A percentile compares a stretch with the other conserved stretches of the same genome.
These are phyloP conservation scores for Mellilla xanthometata DNA, from an alignment of 2,888 invertebrate genomes.

Conservation along the genomic window DNA sequence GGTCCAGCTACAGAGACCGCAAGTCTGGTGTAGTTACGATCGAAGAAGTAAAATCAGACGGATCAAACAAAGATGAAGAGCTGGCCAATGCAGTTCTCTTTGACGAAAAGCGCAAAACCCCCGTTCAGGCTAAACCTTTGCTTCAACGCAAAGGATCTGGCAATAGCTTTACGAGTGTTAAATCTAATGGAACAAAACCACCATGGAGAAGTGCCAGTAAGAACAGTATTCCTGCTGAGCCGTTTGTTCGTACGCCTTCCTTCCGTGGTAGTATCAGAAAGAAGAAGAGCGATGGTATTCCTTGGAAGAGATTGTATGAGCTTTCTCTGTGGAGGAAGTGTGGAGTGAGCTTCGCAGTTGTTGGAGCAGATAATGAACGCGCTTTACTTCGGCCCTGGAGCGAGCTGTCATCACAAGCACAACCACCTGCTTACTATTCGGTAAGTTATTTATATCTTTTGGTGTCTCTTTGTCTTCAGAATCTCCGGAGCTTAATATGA, in stretches of 20 bases:
- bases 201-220: constrained; percentile 73
- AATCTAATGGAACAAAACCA: constrained; percentile 60
- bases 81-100: constrained; percentile 59
- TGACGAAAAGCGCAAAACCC: constrained; percentile 65
- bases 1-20: constrained; percentile 70
- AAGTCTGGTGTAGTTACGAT: constrained; percentile 75
- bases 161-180: constrained; percentile 54
- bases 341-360: constrained; percentile 69
- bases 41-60: constrained; percentile 73
- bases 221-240: constrained; percentile 55
- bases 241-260: constrained; percentile 65
- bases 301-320: constrained; percentile 82
- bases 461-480: background rate
- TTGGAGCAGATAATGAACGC: constrained; percentile 68
- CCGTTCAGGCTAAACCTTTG: constrained; percentile 47
- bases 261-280: constrained; percentile 72
- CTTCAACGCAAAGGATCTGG: constrained; percentile 62
- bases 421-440: constrained; percentile 51
- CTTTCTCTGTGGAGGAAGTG: constrained; percentile 80
- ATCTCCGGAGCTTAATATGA: too few relatives aligned
- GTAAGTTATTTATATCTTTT: constrained; percentile 51
- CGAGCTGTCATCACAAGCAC: constrained; percentile 60
- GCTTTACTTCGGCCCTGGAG: constrained; percentile 67
- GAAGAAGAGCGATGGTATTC: constrained; percentile 67
- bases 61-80: constrained; percentile 65